Evolutionary conservation across 2,113 vertebrate genomes (phyloP).

Genomic region (Pseudorhombus dupliciocellatus): DNA sequence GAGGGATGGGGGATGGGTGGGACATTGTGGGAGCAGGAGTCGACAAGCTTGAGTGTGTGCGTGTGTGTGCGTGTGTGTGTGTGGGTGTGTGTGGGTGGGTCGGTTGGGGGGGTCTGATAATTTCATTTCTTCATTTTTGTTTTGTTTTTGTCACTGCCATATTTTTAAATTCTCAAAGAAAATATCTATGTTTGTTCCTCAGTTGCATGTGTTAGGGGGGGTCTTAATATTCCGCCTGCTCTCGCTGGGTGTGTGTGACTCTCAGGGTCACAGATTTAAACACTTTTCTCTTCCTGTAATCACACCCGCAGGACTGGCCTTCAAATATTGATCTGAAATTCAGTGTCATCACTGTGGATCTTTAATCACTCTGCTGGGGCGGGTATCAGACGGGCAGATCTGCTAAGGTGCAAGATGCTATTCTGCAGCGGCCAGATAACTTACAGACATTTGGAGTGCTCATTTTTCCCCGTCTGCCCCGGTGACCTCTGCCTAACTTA

Average conservation of each 20-base stretch:
- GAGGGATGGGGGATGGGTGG: conserved; percentile 56
- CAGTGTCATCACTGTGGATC: conserved; percentile 73
- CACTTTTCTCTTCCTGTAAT: conserved; percentile 64
- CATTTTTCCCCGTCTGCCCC: conserved; percentile 75
- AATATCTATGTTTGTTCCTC: not conserved
- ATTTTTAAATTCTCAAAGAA: not conserved
- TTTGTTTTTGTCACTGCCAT: conserved; percentile 6
- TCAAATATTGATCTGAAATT: conserved; percentile 79
- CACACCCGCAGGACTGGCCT: conserved; percentile 73
- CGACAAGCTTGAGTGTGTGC: conserved; percentile 26
- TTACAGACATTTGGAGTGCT: conserved; percentile 75
- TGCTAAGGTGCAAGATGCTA: conserved; percentile 76
- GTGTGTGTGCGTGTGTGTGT: not conserved
- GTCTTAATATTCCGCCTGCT: conserved; percentile 7
- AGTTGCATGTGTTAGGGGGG: too few species aligned
- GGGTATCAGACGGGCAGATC: conserved; percentile 76
- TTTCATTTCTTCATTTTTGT: conserved; percentile 50
- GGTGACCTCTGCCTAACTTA: conserved; percentile 83
- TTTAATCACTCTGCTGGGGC: conserved; percentile 64
- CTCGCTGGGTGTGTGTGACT: conserved; percentile 37
- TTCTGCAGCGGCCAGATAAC: conserved; percentile 80
- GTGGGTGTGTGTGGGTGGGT: not conserved
- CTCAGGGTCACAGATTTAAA: conserved; percentile 46
- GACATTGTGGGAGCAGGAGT: conserved; percentile 46
- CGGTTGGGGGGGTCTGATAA: conserved; percentile 33